Conservation (phyloP, 2,113 vertebrate species). For the Neogobius melanostomus region DNA sequence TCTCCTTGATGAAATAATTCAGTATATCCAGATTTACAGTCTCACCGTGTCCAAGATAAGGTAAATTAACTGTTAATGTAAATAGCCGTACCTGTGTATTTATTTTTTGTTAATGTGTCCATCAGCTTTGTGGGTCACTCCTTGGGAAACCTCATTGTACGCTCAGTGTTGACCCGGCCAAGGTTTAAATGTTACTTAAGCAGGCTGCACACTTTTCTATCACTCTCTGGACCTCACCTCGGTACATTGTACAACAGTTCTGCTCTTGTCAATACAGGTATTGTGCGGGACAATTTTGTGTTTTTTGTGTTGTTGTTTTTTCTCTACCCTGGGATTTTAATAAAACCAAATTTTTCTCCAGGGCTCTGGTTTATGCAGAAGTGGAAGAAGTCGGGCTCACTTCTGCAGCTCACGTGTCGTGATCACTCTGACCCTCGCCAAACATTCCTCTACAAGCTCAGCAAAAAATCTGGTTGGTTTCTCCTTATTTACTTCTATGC, state of each 20-base stretch:
- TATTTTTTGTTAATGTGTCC: neutral
- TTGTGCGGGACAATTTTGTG: neutral
- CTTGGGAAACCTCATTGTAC: constrained; percentile 96
- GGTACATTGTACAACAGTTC: constrained; percentile 98
- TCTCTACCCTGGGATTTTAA: neutral
- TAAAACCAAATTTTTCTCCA: constrained; percentile 47
- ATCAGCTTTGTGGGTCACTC: constrained; percentile 97
- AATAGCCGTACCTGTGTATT: neutral
- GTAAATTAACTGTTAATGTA: constrained; percentile 67
- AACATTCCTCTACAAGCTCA: constrained; percentile 98
- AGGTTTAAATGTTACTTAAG: constrained; percentile 96
- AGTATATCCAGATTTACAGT: constrained; percentile 98
- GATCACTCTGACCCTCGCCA: constrained; percentile 97
- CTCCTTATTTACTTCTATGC: neutral
- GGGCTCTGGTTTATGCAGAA: constrained; percentile 99
- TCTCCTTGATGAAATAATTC: constrained; percentile 96
- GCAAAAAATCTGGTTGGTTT: constrained; percentile 94
- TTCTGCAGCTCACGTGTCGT: constrained; percentile 93
- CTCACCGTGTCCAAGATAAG: constrained; percentile 97
- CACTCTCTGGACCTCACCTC: constrained; percentile 95
- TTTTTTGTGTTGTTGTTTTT: neutral
- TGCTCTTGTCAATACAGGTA: constrained; percentile 97
- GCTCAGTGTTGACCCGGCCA: constrained; percentile 93
- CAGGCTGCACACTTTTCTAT: constrained; percentile 95
- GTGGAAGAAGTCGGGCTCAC: constrained; percentile 98